Percentiles rank a stretch among this genome's conserved stretches.
Evolutionary conservation across 30 jellyfish, hydroid and myxozoan genomes (phyloP).

Genomic region (Chironex yamaguchii): DNA sequence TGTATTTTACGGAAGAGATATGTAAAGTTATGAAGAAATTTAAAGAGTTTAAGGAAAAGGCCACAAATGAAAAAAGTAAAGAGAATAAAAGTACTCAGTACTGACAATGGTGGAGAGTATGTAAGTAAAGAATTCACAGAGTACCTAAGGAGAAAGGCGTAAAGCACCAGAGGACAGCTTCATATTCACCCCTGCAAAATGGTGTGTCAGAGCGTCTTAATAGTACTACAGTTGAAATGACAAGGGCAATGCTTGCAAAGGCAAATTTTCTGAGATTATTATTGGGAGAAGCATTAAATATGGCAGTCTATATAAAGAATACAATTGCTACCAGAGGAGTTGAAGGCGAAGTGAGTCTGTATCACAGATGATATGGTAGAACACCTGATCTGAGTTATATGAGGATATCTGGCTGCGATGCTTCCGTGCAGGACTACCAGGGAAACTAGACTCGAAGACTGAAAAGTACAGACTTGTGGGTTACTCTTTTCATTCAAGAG

Average conservation of each 20-base stretch:
- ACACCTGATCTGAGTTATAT: slow-evolving; percentile 65
- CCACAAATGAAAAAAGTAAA: slow-evolving; percentile 47
- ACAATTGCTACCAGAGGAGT: slow-evolving; percentile 64
- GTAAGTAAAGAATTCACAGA: slow-evolving; percentile 48
- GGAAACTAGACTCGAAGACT: slow-evolving; percentile 57
- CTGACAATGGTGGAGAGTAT: slow-evolving; percentile 84
- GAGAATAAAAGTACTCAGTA: slow-evolving; percentile 32
- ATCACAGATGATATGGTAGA: slow-evolving; percentile 50
- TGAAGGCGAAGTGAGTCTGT: slow-evolving; percentile 49
- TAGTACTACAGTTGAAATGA: slow-evolving; percentile 43
- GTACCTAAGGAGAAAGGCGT: slow-evolving; percentile 22
- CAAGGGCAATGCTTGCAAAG: slow-evolving; percentile 31
- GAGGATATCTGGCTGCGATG: slow-evolving; percentile 68
- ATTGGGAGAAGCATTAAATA: slow-evolving; percentile 62
- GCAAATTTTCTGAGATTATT: not conserved
- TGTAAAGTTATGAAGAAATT: slow-evolving; percentile 54
- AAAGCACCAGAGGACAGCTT: slow-evolving; percentile 19
- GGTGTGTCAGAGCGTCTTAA: slow-evolving; percentile 63
- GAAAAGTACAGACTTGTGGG: slow-evolving; percentile 25
- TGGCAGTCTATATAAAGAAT: slow-evolving; percentile 55
- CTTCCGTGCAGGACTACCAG: no score
- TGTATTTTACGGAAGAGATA: slow-evolving; percentile 32
- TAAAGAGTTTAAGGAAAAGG: slow-evolving; percentile 39
- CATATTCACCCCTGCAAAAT: slow-evolving; percentile 22
- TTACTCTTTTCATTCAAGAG: slow-evolving; percentile 7